Conservation (phyloP, 2,888 invertebrate species). For the Diplazon laetatorius region DNA sequence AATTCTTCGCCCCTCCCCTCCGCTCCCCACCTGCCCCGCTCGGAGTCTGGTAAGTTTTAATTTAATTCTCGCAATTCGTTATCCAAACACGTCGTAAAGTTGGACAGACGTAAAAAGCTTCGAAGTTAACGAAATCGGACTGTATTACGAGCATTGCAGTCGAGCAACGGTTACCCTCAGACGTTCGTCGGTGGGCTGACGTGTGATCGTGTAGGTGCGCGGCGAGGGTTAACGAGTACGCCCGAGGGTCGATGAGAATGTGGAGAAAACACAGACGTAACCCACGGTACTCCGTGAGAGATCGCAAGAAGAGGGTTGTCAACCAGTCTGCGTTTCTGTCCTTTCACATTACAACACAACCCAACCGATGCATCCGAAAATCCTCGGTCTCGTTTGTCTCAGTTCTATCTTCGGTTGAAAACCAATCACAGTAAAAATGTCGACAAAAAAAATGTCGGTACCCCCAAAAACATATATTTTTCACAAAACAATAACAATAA, state of each 20-base stretch:
- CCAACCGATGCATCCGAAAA: too few species aligned
- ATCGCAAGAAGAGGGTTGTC: slow-evolving; percentile 72
- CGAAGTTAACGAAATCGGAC: slow-evolving; percentile 68
- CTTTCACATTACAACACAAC: slow-evolving; percentile 11
- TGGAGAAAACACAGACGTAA: slow-evolving; percentile 71
- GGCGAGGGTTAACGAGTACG: slow-evolving; percentile 46
- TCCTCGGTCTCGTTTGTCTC: too few species aligned
- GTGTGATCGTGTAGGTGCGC: slow-evolving; percentile 52
- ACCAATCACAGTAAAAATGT: too few species aligned
- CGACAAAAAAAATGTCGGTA: too few species aligned
- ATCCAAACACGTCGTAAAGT: slow-evolving; percentile 35
- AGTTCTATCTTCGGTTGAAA: too few species aligned
- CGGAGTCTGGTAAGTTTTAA: slow-evolving; percentile 35
- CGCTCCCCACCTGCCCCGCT: too few species aligned
- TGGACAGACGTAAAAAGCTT: slow-evolving; percentile 59
- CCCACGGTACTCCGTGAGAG: slow-evolving; percentile 69
- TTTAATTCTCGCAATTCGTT: slow-evolving; percentile 36
- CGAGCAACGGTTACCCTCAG: slow-evolving; percentile 65
- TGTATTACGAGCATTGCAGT: slow-evolving; percentile 64
- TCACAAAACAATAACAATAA: neutral
- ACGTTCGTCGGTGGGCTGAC: slow-evolving; percentile 64
- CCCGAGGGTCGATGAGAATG: slow-evolving; percentile 70
- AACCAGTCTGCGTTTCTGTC: slow-evolving; percentile 71
- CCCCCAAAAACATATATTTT: too few species aligned
- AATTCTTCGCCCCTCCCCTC: too few species aligned